Base-by-base conservation (phyloP, 2,113 vertebrate genomes). In the Mastomys coucha region DNA sequence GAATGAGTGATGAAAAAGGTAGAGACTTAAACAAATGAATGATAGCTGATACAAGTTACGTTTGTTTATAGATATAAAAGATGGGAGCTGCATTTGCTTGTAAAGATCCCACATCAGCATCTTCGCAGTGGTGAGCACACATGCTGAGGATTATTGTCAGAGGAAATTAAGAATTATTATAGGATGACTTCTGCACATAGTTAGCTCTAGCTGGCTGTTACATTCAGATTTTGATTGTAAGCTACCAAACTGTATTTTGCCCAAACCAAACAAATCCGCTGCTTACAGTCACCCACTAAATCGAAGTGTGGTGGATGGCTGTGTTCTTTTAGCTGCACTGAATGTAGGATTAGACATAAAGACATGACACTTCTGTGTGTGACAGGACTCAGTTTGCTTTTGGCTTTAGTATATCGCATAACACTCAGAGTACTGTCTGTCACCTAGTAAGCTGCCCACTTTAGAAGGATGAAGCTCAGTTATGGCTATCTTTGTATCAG, bases 141-240 rank as follows among this genome's bases (percentile, higher is more conserved):
- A 80, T 89, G 24, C 60, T 91, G 60, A 95, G 72, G 42, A 88
- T 78, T 58, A 65, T 72, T 95, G 36, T 58, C 36, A 73, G 22
- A 75, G 63, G 65, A 31, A 89, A 89, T 39, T 81, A 65, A 28
- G 17, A 36, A 22, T 65, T 89, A 24, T 51, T 78, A 36, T 80
- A 58, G 56, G n/a, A 49, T 87, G 60, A 81, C 39, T 85, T 80
- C 56, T 77, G 45, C 2, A 28, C 36, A 58, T 58, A 58, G 26
- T 49, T 87, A 88, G 36, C 22, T 31, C 14, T 88, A 72, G 39
- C 56, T 93, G 78, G 39, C 24, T 70, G 69, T 28, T 88, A 9
- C 81, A 45, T 93, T 58, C 36, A 39, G 80, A 19, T 75, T 96
- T 90, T 67, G n/a, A 65, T 76, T 90, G 45, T 31, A 75, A 73